These are phyloP conservation scores for Hyles vespertilio DNA, from an alignment of 1,140 invertebrate genomes.

Conservation along the genomic window DNA sequence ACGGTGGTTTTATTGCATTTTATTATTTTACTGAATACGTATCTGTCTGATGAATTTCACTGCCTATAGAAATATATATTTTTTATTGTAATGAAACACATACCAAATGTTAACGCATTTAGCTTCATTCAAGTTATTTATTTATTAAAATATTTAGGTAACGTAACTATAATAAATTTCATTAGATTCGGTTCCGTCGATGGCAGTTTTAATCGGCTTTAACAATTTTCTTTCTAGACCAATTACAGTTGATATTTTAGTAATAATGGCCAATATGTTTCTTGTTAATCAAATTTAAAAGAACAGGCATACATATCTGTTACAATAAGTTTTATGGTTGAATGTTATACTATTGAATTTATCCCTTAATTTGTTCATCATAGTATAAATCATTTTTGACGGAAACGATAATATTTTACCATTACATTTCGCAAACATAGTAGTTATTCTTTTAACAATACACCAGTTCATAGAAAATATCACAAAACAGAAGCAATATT, in stretches of 20 bases:
- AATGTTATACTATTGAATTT: constrained; percentile 17
- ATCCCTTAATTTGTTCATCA: constrained; percentile 7
- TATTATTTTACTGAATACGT: constrained; percentile 1
- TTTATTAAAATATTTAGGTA: constrained; percentile 26
- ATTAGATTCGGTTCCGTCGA: too few species aligned
- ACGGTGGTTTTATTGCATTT: background rate
- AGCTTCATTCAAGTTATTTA: constrained; percentile 33
- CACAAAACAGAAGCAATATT: too few species aligned
- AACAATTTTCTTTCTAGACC: too few species aligned
- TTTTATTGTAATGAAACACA: constrained; percentile 20
- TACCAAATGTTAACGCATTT: constrained; percentile 63
- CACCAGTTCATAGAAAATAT: too few species aligned
- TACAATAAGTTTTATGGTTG: constrained; percentile 55
- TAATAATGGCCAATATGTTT: too few species aligned
- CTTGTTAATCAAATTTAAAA: constrained; percentile 4
- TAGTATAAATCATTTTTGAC: constrained; percentile 4
- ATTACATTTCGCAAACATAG: too few species aligned
- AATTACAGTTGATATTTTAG: too few species aligned
- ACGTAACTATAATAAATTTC: background rate
- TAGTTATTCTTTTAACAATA: too few species aligned
- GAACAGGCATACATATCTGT: constrained; percentile 52
- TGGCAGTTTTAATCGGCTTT: too few species aligned
- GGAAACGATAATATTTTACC: too few species aligned
- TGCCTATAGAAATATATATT: constrained; percentile 2
- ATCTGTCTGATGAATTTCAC: background rate